These are phyloP conservation scores for Neomonachus schauinslandi DNA, from an alignment of 2,113 vertebrate genomes.

Conservation along the genomic window DNA sequence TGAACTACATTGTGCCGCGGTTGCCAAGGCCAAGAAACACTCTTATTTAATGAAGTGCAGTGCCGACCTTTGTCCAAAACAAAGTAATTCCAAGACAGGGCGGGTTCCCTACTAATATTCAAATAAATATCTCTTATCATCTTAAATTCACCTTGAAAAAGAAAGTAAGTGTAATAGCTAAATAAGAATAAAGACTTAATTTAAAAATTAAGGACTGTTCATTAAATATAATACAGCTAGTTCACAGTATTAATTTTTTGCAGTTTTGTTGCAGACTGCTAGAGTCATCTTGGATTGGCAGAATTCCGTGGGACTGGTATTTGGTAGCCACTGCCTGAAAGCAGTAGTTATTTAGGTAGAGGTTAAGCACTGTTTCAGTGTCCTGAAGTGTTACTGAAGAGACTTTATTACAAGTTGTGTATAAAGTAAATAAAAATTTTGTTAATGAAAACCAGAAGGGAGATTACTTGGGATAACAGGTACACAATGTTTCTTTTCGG, in stretches of 20 bases:
- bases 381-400: neutral
- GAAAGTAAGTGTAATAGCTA: neutral
- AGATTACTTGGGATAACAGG: neutral
- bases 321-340: neutral
- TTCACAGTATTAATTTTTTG: neutral
- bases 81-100: neutral
- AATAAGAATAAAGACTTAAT: neutral
- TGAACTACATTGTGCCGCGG: neutral
- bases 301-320: neutral
- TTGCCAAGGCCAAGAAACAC: neutral
- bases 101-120: neutral
- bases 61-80: neutral
- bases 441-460: neutral
- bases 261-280: neutral
- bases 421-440: neutral
- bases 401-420: neutral
- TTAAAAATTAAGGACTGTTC: neutral
- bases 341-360: neutral
- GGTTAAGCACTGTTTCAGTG: neutral
- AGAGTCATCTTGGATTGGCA: neutral
- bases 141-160: neutral
- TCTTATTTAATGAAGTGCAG: neutral
- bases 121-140: neutral
- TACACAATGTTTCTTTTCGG: conserved; percentile 26
- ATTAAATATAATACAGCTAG: neutral